phyloP scores from a whole-genome alignment of 2,888 invertebrate species.

The Ectemnius cavifrons region DNA sequence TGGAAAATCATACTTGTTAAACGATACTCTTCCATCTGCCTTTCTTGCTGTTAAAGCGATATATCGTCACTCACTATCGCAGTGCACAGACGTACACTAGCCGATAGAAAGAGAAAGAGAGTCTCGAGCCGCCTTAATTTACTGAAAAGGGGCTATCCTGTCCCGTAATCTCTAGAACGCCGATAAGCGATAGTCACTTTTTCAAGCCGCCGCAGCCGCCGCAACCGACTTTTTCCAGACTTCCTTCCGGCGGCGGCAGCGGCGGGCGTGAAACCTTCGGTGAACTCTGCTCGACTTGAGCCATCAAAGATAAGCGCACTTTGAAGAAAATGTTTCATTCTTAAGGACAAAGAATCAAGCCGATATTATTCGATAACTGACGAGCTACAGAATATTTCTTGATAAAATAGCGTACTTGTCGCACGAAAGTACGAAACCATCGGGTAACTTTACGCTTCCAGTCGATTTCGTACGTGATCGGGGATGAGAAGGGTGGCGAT shows the following conservation, averaged over 20 bases:
- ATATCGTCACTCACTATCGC: too few species aligned
- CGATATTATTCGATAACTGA: not conserved
- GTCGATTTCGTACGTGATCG: slow-evolving; percentile 52
- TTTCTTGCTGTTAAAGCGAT: too few species aligned
- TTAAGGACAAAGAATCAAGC: not conserved
- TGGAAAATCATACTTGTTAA: slow-evolving; percentile 6
- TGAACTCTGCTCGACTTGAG: slow-evolving; percentile 21
- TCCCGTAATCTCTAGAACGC: slow-evolving; percentile 31
- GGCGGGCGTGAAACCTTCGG: slow-evolving; percentile 31
- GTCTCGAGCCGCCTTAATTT: not conserved
- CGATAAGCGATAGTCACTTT: slow-evolving; percentile 40
- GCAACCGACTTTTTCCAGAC: slow-evolving; percentile 23
- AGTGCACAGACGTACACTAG: too few species aligned
- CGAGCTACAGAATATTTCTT: not conserved
- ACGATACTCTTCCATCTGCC: not conserved
- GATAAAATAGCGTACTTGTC: slow-evolving; percentile 17
- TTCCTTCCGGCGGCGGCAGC: slow-evolving; percentile 21
- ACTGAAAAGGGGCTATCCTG: slow-evolving; percentile 16
- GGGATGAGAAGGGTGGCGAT: slow-evolving; percentile 37
- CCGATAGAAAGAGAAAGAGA: too few species aligned
- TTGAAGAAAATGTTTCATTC: slow-evolving; percentile 4
- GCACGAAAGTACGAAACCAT: slow-evolving; percentile 26
- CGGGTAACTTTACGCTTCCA: slow-evolving; percentile 48
- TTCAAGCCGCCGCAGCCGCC: not conserved
- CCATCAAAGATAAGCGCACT: slow-evolving; percentile 10